A percentile compares a stretch with the other conserved stretches of the same genome.
These are phyloP conservation scores for Odontesthes bonariensis DNA, from an alignment of 2,113 vertebrate species.

Conservation along the genomic window DNA sequence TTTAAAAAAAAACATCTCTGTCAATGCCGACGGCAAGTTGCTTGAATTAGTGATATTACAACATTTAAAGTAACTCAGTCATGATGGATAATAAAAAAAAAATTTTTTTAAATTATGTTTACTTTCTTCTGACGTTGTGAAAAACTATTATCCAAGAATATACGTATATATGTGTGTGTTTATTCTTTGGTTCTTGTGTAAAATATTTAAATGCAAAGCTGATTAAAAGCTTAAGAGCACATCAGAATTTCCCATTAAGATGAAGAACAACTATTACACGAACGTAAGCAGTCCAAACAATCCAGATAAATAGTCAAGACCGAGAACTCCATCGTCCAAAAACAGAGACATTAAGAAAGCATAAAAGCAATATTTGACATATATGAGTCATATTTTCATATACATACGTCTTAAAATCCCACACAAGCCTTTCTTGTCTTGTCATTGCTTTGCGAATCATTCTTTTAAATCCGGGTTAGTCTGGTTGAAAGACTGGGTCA, in stretches of 20 bases:
- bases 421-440: not conserved
- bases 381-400: not conserved
- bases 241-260: not conserved
- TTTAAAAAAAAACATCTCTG: too few relatives aligned
- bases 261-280: not conserved
- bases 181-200: too few relatives aligned
- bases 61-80: too few relatives aligned
- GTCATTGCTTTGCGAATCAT: not conserved
- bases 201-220: not conserved
- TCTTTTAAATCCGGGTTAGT: not conserved
- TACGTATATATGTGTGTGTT: too few relatives aligned
- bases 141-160: too few relatives aligned
- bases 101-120: too few relatives aligned
- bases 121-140: too few relatives aligned
- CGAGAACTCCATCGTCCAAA: too few relatives aligned
- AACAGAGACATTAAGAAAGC: too few relatives aligned
- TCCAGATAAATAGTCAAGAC: not conserved
- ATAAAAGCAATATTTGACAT: not conserved
- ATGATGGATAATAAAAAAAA: too few relatives aligned
- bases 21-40: too few relatives aligned
- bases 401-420: not conserved
- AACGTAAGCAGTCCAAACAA: not conserved
- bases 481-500: not conserved
- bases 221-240: not conserved
- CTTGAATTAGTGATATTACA: not conserved